These are phyloP conservation scores for Drosophila busckii DNA, from an alignment of 1,140 invertebrate species.

Conservation along the genomic window DNA sequence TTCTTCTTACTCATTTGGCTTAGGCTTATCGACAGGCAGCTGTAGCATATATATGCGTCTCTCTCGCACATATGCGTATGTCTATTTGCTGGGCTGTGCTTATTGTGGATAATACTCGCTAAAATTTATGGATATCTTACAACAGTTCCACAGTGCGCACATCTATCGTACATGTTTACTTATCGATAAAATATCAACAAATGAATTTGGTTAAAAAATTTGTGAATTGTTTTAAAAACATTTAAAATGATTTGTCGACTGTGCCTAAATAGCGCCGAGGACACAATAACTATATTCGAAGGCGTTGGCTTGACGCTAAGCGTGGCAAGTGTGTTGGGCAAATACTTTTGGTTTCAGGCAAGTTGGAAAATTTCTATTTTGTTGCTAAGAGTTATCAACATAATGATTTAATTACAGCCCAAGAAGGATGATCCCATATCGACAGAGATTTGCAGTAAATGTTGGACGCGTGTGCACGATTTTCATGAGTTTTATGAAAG, in stretches of 20 bases:
- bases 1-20: too few relatives aligned
- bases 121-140: too few relatives aligned
- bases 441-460: conserved; percentile 45
- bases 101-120: too few relatives aligned
- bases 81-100: too few relatives aligned
- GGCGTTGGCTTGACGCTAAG: conserved; percentile 45
- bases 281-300: conserved; percentile 59
- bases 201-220: too few relatives aligned
- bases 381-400: not conserved
- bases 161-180: too few relatives aligned
- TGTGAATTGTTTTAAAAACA: too few relatives aligned
- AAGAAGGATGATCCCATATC: conserved; percentile 69
- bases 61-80: too few relatives aligned
- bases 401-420: conserved; percentile 26
- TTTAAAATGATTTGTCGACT: conserved; percentile 75
- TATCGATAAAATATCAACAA: conserved; percentile 19
- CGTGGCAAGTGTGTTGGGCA: conserved; percentile 39
- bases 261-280: conserved; percentile 58
- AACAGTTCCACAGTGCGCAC: too few relatives aligned
- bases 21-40: too few relatives aligned
- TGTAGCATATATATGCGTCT: too few relatives aligned
- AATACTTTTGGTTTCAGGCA: conserved; percentile 71
- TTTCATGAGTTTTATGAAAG: conserved; percentile 56
- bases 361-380: not conserved
- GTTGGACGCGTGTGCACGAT: conserved; percentile 51